Base-by-base conservation (phyloP, 2,888 invertebrate species). In the Stomorhina lunata region DNA sequence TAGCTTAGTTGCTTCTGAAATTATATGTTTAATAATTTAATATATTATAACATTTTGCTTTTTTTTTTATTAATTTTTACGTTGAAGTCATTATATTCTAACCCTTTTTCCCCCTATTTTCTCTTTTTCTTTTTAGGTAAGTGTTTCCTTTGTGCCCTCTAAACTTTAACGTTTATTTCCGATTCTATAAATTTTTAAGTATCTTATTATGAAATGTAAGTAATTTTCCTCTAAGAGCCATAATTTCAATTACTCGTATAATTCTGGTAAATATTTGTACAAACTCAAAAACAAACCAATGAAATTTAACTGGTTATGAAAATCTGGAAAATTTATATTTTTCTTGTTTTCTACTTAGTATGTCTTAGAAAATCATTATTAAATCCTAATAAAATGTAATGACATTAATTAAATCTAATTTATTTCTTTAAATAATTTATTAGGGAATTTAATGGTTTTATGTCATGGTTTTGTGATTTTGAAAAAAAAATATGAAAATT, bases 41-140 rank as follows among this genome's bases (percentile, higher is more conserved):
- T 1, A 12, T 27, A n/a, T 48, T 22, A 22, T 12, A 37, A n/a
- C 12, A 0, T 6, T 27, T 25, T 53, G 12, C 12, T 53, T 53
- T 53, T 53, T 25, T 27, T 10, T 1, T n/a, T n/a, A n/a, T 7
- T 25, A 15, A 22, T 37, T 25, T 12, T n/a, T 25, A n/a, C n/a
- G n/a, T n/a, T n/a, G n/a, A n/a, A n/a, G n/a, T n/a, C n/a, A n/a
- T 2, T 22, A 22, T 22, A 4, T 22, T 25, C 34, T 53, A 40
- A 68, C 55, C 17, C 27, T 2, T 48, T 34, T 66, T 29, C 15
- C 45, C n/a, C n/a, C n/a, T n/a, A n/a, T 65, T 65, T 27, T 37
- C 48, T 40, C 43, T 29, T 17, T 81, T 25, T 81, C 78, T 48
- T 81, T 81, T 29, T 50, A 81, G 81, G 81, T 81, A 81, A 81